Conservation (phyloP, 2,113 vertebrate genomes). For the Grammomys surdaster region DNA sequence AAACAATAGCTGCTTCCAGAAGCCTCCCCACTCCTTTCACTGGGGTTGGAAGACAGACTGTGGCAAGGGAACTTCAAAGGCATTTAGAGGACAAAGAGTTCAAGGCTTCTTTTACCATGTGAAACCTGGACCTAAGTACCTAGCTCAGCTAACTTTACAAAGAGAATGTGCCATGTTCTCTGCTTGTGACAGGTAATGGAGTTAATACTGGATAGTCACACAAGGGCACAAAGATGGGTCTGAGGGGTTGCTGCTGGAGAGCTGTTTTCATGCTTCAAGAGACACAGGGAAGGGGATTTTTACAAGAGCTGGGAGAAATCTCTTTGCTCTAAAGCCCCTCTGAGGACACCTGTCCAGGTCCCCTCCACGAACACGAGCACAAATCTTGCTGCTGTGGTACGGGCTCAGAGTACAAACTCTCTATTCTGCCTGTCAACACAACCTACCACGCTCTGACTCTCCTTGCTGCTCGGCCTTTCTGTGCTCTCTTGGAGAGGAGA, state of each 20-base stretch:
- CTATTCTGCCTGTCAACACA: neutral
- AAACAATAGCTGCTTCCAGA: neutral
- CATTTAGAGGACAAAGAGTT: neutral
- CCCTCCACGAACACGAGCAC: neutral
- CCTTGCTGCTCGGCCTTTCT: neutral
- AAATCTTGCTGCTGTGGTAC: neutral
- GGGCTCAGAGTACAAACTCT: conserved; percentile 10
- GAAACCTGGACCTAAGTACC: neutral
- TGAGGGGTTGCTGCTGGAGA: neutral
- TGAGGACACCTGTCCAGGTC: conserved; percentile 26
- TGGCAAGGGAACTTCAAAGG: conserved; percentile 41
- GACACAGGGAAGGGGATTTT: conserved; percentile 14
- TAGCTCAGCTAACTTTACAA: too few relatives aligned
- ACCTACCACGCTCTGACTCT: neutral
- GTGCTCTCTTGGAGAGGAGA: neutral
- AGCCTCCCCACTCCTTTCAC: neutral
- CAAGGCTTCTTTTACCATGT: neutral
- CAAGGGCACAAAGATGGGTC: neutral
- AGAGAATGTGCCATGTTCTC: neutral
- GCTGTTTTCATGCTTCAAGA: neutral
- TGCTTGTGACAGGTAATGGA: neutral
- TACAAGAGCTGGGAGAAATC: conserved; percentile 51
- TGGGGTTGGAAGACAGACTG: neutral
- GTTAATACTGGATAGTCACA: too few relatives aligned
- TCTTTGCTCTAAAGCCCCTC: conserved; percentile 13